Percentiles rank a stretch among this genome's conserved stretches.
Evolutionary conservation across 2,888 invertebrate species (phyloP).

Genomic region (Metalampra italica): DNA sequence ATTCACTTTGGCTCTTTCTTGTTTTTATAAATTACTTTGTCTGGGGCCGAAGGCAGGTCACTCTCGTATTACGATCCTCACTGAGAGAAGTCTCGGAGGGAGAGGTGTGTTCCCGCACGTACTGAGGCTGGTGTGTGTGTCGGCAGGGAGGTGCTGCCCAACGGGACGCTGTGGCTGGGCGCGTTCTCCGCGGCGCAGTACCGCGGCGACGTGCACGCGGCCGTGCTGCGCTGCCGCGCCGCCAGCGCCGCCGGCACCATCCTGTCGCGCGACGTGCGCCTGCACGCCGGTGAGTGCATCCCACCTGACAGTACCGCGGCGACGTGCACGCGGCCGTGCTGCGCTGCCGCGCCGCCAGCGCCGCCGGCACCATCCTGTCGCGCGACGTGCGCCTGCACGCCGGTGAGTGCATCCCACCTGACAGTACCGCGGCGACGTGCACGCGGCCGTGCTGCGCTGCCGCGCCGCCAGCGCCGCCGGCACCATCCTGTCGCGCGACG

Average conservation of each 20-base stretch:
- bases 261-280: constrained; percentile 87
- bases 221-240: constrained; percentile 89
- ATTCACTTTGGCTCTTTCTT: too few relatives aligned
- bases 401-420: not conserved
- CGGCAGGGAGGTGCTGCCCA: constrained; percentile 85
- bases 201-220: constrained; percentile 89
- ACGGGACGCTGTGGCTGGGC: constrained; percentile 90
- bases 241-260: constrained; percentile 87
- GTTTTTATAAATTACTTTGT: too few relatives aligned
- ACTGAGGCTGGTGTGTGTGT: constrained; percentile 15
- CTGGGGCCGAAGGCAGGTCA: too few relatives aligned
- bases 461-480: not conserved
- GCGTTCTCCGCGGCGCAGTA: constrained; percentile 89
- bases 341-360: not conserved
- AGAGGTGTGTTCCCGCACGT: too few relatives aligned
- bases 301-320: not conserved
- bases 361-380: not conserved
- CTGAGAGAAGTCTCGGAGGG: too few relatives aligned
- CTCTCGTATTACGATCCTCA: too few relatives aligned
- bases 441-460: not conserved
- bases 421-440: not conserved
- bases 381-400: constrained; percentile 1
- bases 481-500: not conserved
- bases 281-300: constrained; percentile 84
- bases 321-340: not conserved